Evolutionary conservation across 2,888 invertebrate species (phyloP).

Genomic region (Ypsolopha scabrella): DNA sequence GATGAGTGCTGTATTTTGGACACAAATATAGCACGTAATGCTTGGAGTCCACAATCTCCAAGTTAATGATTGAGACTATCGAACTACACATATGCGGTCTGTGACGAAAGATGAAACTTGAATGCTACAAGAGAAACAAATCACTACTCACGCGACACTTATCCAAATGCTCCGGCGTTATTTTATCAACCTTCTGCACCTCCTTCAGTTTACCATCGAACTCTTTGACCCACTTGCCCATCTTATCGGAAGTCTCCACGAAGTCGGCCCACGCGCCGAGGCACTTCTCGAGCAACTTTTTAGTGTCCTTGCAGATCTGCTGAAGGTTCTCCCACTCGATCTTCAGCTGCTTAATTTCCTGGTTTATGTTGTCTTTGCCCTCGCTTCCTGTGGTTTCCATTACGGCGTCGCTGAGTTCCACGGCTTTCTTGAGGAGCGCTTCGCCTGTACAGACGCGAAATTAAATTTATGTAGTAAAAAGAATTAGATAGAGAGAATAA

Average conservation of each 20-base stretch:
- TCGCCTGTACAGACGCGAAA: conserved; percentile 38
- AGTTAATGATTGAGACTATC: no score
- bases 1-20: no score
- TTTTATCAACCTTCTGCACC: conserved; percentile 78
- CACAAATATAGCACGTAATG: no score
- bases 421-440: conserved; percentile 77
- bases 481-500: no score
- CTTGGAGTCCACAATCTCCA: no score
- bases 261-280: conserved; percentile 86
- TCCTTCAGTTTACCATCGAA: conserved; percentile 75
- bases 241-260: conserved; percentile 76
- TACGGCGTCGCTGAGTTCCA: conserved; percentile 80
- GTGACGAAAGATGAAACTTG: no score
- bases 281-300: conserved; percentile 80
- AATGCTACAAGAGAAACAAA: no score
- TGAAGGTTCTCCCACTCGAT: conserved; percentile 87
- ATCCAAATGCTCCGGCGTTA: conserved; percentile 82
- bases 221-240: conserved; percentile 81
- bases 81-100: no score
- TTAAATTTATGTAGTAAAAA: no score
- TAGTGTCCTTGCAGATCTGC: conserved; percentile 81
- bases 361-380: conserved; percentile 84
- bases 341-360: conserved; percentile 84
- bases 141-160: conserved; percentile 74
- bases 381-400: conserved; percentile 83